A percentile compares a stretch with the other conserved stretches of the same genome.
Conservation (phyloP, 2,797 vertebrate genomes). For the Takifugu rubripes region DNA sequence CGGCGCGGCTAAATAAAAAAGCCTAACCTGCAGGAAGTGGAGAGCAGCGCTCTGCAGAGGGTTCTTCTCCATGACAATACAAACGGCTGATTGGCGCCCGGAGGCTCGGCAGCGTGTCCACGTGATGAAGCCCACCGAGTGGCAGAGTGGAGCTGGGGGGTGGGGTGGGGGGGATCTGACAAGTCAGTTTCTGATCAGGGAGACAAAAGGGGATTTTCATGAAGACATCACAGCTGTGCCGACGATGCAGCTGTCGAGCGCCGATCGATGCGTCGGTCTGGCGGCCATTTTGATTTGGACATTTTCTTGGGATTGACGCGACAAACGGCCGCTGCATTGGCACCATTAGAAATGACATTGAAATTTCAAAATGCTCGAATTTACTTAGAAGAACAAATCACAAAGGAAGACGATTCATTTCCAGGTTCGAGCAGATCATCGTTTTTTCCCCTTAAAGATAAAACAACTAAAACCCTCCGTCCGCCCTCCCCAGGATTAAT, state of each 20-base stretch:
- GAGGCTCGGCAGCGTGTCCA: constrained; percentile 2
- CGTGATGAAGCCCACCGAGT: constrained; percentile 8
- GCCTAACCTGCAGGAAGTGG: constrained; percentile 1
- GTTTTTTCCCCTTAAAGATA: too few species aligned
- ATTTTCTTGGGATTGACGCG: too few species aligned
- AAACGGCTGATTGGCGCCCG: neutral
- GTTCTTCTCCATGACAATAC: constrained; percentile 6
- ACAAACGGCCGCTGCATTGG: too few species aligned
- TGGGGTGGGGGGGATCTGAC: neutral
- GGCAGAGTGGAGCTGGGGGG: constrained; percentile 10
- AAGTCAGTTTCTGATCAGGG: constrained; percentile 10
- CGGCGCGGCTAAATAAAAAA: neutral
- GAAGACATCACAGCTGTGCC: neutral
- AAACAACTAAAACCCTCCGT: neutral
- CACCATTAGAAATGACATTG: too few species aligned
- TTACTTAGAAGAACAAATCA: too few species aligned
- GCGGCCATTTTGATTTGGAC: too few species aligned
- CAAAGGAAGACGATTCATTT: too few species aligned
- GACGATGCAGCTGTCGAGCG: too few species aligned
- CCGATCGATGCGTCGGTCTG: too few species aligned
- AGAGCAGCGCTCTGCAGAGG: constrained; percentile 3
- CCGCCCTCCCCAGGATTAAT: neutral
- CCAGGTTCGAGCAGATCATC: too few species aligned
- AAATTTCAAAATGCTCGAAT: too few species aligned
- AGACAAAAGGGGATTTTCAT: neutral